phyloP scores from a whole-genome alignment of 2,113 vertebrate genomes.

The Gymnobelideus leadbeateri region DNA sequence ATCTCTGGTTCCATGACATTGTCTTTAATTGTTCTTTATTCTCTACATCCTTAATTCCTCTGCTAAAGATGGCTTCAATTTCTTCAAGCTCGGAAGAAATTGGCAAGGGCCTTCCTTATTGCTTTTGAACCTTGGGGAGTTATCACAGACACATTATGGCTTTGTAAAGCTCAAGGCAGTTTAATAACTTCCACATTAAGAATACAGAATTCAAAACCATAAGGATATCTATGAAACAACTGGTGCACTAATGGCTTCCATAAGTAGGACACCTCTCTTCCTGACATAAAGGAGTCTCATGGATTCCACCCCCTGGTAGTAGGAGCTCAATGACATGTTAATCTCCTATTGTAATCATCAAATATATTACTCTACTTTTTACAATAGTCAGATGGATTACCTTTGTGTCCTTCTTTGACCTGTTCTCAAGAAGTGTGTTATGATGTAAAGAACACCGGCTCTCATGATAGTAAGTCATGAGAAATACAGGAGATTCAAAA shows the following conservation, averaged over 20 bases:
- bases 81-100: conserved; percentile 25
- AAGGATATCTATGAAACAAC: conserved; percentile 54
- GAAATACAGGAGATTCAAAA: neutral
- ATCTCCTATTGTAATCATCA: neutral
- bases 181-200: conserved; percentile 58
- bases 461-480: neutral
- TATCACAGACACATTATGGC: conserved; percentile 46
- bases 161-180: conserved; percentile 38
- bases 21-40: conserved; percentile 53
- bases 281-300: conserved; percentile 10
- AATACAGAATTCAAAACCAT: conserved; percentile 21
- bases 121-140: conserved; percentile 59
- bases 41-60: conserved; percentile 56
- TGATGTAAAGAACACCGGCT: neutral
- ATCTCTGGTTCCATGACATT: neutral
- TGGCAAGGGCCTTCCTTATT: conserved; percentile 45
- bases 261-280: conserved; percentile 66
- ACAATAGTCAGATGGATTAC: neutral
- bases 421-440: neutral
- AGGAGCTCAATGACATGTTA: neutral
- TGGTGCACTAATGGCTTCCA: conserved; percentile 38
- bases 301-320: neutral
- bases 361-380: neutral
- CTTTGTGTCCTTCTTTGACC: conserved; percentile 7
- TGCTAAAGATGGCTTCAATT: conserved; percentile 17